Base-by-base conservation (phyloP, 2,888 invertebrate genomes). In the Lydus trimaculatus region DNA sequence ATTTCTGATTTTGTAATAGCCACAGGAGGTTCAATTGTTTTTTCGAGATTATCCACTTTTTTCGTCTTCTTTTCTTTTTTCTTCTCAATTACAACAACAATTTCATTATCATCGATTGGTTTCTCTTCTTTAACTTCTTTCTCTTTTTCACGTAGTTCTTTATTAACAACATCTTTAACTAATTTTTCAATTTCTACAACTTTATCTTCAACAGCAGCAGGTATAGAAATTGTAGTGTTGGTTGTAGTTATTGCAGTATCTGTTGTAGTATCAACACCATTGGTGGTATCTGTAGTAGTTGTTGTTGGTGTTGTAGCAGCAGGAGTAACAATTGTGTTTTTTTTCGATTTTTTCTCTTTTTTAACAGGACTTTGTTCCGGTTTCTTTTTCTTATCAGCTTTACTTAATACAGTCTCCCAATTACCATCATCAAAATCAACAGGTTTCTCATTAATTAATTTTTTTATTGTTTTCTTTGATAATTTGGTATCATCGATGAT, bases 341-440 rank as follows among this genome's bases (percentile, higher is more conserved):
- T 79, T 71, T 84, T 85, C 56, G 79, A 81, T 73, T 81, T 81
- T 67, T 84, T 84, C 20, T 83, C 83, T 72, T 86, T 86, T 70
- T 86, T 86, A 0, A 78, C 81, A 48, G 83, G 83, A 31, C 83
- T 79, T 20, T 76, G 76, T 59, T 85, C 84, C 63, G 90, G 89
- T 68, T 89, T 88, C 84, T 91, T 92, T 81, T 93, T 93, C 83
- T 92, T 93, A 71, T 93, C 93, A 78, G 90, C 88, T 83, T 91
- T 87, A 79, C 91, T 88, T 71, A 91, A 86, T 75, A 92, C 91
- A 75, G 88, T 89, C 86, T 93, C 91, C 94, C 94, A 94, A 62
- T 90, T 89, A 58, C 91, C 92, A 76, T 92, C 92, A 84, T 92
- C 92, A 84, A 89, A 92, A 78, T 92, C 92, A 58, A 89, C 88